Conservation (phyloP, 2,113 vertebrate species). For the Carettochelys insculpta region DNA sequence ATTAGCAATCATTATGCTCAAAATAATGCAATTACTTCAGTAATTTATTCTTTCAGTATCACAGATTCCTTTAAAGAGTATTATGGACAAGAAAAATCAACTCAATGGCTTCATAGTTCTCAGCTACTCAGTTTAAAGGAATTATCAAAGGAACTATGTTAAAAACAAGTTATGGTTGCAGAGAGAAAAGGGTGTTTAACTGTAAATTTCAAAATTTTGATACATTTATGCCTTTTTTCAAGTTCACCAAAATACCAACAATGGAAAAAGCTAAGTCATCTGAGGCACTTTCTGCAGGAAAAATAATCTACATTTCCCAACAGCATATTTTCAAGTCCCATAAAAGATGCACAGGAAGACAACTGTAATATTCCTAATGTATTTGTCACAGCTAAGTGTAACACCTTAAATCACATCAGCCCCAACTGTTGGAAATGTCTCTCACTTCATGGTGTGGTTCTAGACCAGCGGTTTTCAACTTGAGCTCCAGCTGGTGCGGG, state of each 20-base stretch:
- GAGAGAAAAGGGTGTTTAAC: background rate
- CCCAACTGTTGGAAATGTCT: conserved; percentile 71
- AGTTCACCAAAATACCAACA: conserved; percentile 53
- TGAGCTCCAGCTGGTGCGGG: too few relatives aligned
- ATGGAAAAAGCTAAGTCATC: conserved; percentile 26
- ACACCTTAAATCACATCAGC: conserved; percentile 70
- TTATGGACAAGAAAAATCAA: conserved; percentile 52
- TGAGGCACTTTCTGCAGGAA: conserved; percentile 50
- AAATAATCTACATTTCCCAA: conserved; percentile 55
- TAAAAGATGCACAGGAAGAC: too few relatives aligned
- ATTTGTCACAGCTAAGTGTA: conserved; percentile 41
- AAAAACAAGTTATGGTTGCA: conserved; percentile 17
- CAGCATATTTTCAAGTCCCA: conserved; percentile 63
- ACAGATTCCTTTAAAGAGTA: conserved; percentile 45
- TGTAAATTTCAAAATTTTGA: conserved; percentile 23
- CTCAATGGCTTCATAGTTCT: conserved; percentile 47
- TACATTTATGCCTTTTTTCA: conserved; percentile 5
- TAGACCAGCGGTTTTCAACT: too few relatives aligned
- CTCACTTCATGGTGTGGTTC: conserved; percentile 76
- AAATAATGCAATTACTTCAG: conserved; percentile 21
- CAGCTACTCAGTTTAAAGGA: conserved; percentile 8
- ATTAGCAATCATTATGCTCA: conserved; percentile 13
- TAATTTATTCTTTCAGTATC: conserved; percentile 32
- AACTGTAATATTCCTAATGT: too few relatives aligned
- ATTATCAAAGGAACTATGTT: background rate